phyloP scores from a whole-genome alignment of 1,140 invertebrate species.

The Drosophila gunungcola region DNA sequence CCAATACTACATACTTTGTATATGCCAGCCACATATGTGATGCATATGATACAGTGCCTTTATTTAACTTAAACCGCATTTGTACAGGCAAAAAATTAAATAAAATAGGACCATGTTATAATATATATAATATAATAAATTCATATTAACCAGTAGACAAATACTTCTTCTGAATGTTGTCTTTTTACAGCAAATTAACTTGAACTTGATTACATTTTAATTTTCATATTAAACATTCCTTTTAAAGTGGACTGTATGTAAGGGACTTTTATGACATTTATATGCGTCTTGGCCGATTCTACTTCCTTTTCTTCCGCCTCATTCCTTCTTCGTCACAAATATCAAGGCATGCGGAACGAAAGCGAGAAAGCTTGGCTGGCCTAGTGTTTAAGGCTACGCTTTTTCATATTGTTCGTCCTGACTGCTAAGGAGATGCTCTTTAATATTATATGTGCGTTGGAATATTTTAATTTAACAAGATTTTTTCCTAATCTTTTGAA shows the following conservation, averaged over 20 bases:
- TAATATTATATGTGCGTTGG: slow-evolving; percentile 12
- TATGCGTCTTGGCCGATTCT: slow-evolving; percentile 4
- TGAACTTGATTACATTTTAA: no score
- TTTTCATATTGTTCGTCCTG: slow-evolving; percentile 1
- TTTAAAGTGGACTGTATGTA: slow-evolving; percentile 16
- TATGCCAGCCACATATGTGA: slow-evolving; percentile 28
- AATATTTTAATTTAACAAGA: slow-evolving; percentile 16
- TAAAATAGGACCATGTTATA: no score
- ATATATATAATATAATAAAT: no score
- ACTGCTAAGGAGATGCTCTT: slow-evolving; percentile 13
- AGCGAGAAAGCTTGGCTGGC: slow-evolving; percentile 21
- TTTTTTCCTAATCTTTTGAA: slow-evolving; percentile 9
- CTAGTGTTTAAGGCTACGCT: slow-evolving; percentile 11
- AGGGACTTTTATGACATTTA: slow-evolving; percentile 35
- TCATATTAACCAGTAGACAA: no score
- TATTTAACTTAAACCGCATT: no score
- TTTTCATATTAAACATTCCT: no score
- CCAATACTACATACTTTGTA: slow-evolving; percentile 19
- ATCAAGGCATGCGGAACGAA: slow-evolving; percentile 9
- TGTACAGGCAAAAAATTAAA: no score
- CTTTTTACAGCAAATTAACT: no score
- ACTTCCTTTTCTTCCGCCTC: background rate
- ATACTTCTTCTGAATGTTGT: no score
- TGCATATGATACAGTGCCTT: slow-evolving; percentile 19
- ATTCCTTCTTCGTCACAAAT: slow-evolving; percentile 8